Conservation (phyloP, 2,888 invertebrate genomes). For the Dolomedes plantarius region DNA sequence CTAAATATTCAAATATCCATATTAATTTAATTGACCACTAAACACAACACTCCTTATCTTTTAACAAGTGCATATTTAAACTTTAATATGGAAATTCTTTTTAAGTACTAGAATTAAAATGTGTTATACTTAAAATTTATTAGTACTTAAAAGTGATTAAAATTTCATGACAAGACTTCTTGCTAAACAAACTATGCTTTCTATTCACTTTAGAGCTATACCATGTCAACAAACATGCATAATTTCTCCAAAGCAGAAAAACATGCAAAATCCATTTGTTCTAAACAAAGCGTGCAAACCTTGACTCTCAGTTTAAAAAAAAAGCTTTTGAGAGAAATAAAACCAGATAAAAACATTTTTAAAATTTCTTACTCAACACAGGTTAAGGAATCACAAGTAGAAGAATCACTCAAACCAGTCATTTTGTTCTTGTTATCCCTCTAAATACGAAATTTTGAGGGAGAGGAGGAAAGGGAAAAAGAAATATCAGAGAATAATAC, state of each 20-base stretch:
- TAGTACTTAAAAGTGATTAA: no score
- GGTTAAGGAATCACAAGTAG: slow-evolving; percentile 45
- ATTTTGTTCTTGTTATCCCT: slow-evolving; percentile 40
- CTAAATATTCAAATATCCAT: no score
- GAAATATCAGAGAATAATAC: slow-evolving; percentile 27
- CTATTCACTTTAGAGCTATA: no score
- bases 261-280: neutral
- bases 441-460: slow-evolving; percentile 33
- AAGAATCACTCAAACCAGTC: slow-evolving; percentile 41
- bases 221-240: neutral
- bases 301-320: neutral
- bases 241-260: neutral
- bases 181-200: no score
- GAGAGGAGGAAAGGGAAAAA: slow-evolving; percentile 32
- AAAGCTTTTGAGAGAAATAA: slow-evolving; percentile 27
- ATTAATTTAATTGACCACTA: no score
- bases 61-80: no score
- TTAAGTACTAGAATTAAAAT: no score
- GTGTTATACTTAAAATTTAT: no score
- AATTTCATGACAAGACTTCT: no score
- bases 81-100: no score
- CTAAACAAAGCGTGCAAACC: neutral
- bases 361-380: slow-evolving; percentile 58
- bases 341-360: neutral
- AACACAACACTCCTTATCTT: no score